phyloP scores from a whole-genome alignment of 2,797 vertebrate species.

The Dendrocincla tyrannina region DNA sequence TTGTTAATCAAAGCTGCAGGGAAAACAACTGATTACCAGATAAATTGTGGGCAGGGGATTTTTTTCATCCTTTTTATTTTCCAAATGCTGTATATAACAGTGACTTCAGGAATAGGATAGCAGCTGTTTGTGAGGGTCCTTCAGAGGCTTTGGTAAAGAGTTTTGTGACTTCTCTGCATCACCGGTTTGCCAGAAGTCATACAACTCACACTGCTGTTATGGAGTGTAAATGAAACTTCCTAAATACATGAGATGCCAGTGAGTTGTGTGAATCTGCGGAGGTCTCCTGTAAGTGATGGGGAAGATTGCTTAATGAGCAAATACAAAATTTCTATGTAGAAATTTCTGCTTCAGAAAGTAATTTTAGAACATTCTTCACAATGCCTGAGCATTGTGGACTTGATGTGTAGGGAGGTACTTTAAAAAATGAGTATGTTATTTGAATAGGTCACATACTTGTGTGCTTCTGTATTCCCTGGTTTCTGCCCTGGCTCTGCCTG shows the following conservation, averaged over 20 bases:
- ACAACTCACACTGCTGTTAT: background rate
- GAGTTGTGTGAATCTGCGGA: background rate
- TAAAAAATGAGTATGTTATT: background rate
- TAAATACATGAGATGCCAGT: background rate
- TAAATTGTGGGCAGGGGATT: background rate
- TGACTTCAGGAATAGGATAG: background rate
- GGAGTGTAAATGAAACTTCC: background rate
- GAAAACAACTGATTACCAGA: background rate
- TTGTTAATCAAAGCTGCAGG: background rate
- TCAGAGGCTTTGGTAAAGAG: background rate
- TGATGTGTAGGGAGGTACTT: background rate
- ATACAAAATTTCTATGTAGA: background rate
- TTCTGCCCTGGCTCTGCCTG: background rate
- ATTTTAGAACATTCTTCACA: background rate
- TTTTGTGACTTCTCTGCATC: background rate
- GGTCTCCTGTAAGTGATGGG: background rate
- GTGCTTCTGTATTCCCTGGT: background rate
- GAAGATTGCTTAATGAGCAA: background rate
- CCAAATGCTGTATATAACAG: background rate
- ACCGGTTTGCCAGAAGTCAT: background rate
- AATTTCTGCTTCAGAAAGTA: background rate
- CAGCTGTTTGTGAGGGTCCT: background rate
- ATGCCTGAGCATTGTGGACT: rapidly evolving
- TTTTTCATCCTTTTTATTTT: rapidly evolving
- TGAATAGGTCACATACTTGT: background rate